A percentile compares a stretch with the other conserved stretches of the same genome.
These are phyloP conservation scores for Dicentrarchus labrax DNA, from an alignment of 2,113 vertebrate species.

Conservation along the genomic window DNA sequence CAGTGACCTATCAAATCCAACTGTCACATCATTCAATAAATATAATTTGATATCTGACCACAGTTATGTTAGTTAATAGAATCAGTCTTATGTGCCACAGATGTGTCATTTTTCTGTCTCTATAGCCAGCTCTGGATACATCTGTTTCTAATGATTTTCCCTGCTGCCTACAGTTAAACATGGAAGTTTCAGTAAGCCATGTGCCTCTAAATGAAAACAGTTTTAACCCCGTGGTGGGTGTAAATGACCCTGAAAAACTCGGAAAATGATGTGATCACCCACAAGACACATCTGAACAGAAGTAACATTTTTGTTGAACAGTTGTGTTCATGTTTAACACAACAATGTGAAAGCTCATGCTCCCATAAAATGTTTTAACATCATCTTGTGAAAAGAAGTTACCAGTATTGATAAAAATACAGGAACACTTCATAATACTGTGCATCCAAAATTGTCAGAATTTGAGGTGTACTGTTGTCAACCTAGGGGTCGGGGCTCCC, in stretches of 20 bases:
- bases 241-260: conserved; percentile 21
- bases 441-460: background rate
- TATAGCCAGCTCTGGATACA: conserved; percentile 26
- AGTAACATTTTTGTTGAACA: background rate
- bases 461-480: background rate
- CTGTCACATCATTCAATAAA: conserved; percentile 59
- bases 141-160: conserved; percentile 68
- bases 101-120: conserved; percentile 59
- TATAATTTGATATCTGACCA: conserved; percentile 65
- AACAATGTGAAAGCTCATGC: conserved; percentile 2
- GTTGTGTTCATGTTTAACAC: background rate
- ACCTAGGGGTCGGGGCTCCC: too few relatives aligned
- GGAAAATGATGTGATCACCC: background rate
- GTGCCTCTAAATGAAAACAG: conserved; percentile 48
- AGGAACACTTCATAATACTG: background rate
- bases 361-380: background rate
- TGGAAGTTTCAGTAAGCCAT: conserved; percentile 43
- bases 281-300: background rate
- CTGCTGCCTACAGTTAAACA: conserved; percentile 56
- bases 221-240: conserved; percentile 16
- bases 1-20: conserved; percentile 55
- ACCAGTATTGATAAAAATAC: background rate
- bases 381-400: background rate
- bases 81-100: conserved; percentile 62
- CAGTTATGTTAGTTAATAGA: conserved; percentile 68